These are phyloP conservation scores for Rostratula benghalensis DNA, from an alignment of 2,113 vertebrate species.

Conservation along the genomic window DNA sequence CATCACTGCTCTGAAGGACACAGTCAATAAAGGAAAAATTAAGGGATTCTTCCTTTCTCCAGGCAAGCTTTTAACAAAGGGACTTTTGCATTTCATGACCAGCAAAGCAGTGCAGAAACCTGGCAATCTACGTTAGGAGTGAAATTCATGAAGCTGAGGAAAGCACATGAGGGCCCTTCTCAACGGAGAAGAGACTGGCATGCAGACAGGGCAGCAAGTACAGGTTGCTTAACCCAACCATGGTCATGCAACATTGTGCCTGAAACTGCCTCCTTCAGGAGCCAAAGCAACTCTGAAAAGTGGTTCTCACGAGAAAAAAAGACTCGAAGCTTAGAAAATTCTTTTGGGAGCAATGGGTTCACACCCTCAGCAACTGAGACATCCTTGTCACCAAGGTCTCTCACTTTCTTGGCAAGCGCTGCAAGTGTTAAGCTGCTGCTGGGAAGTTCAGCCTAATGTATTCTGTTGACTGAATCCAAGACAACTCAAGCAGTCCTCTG, in stretches of 20 bases:
- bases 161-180: neutral
- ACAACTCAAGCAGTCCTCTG: neutral
- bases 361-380: neutral
- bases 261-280: neutral
- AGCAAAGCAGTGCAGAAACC: neutral
- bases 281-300: neutral
- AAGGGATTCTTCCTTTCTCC: neutral
- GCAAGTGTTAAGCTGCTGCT: neutral
- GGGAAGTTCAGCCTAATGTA: neutral
- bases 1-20: neutral
- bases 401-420: neutral
- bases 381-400: neutral
- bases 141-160: neutral
- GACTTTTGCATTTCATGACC: neutral
- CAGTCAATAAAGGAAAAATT: neutral
- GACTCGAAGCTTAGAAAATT: neutral
- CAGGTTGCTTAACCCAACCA: neutral
- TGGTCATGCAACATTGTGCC: fast-evolving
- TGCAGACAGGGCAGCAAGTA: neutral
- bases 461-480: neutral
- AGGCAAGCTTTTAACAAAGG: neutral
- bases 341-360: neutral
- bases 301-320: neutral
- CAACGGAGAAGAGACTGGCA: neutral
- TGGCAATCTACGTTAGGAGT: neutral